Evolutionary conservation across 2,888 invertebrate genomes (phyloP), one percentile per base, ranked within the genome.

Genomic region (Limenitis camilla): DNA sequence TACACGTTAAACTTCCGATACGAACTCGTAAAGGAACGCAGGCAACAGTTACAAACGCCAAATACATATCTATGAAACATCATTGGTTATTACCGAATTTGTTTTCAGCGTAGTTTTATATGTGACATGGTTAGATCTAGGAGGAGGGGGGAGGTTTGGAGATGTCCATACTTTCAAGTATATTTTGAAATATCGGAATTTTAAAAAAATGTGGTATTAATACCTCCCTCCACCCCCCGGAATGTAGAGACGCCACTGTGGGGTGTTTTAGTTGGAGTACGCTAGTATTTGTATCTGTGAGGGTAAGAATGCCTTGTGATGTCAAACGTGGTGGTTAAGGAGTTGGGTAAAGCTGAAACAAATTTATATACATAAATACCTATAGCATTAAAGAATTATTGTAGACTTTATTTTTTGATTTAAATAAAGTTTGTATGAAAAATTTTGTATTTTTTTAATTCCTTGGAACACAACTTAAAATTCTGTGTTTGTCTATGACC

Each of bases 321-420:
- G 54, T 49, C 55, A 52, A 52, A 61, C 53, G 47, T 49, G 59
- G 57, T 57, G 61, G 64, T 58, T 61, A 63, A 49, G 54, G 61
- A 56, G 60, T 60, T 57, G 63, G 59, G 60, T 65, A 73, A 79
- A 72, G 76, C 75, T 79, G 77, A 76, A 80, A 78, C 74, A 80
- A 78, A 76, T 77, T 78, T 67, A 76, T 82, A 84, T 72, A 75
- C 76, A 77, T 70, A 76, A 74, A 78, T 74, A 61, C 53, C 55
- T 60, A 77, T 73, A 74, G 72, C 78, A 79, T 64, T 68, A 71
- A 76, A 81, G 76, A 73, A 76, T 76, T 82, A 82, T 78, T 86
- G 86, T 86, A 86, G 83, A 84, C 78, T 86, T 87, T 87, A 87
- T 87, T 87, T 87, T 87, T 87, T 80, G 85, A 87, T 83, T 86